These are phyloP conservation scores for Lota lota DNA, from an alignment of 2,113 vertebrate genomes.

Conservation along the genomic window DNA sequence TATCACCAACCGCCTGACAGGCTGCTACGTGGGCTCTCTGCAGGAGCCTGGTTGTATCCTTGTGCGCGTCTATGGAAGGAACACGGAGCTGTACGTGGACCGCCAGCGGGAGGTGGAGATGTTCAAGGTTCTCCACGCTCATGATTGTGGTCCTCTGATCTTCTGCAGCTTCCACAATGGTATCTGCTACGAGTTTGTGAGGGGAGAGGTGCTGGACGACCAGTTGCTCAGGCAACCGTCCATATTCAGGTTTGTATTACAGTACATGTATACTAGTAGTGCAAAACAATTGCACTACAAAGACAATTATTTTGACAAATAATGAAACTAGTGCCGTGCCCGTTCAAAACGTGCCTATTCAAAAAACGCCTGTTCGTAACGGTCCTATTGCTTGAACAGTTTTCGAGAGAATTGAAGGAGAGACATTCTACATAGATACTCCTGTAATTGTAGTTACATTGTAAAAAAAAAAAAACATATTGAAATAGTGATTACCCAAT, in stretches of 20 bases:
- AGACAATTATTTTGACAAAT: too few relatives aligned
- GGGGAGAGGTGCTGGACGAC: constrained; percentile 66
- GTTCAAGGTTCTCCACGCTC: constrained; percentile 64
- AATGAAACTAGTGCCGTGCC: too few relatives aligned
- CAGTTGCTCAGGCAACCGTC: constrained; percentile 63
- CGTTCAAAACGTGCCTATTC: too few relatives aligned
- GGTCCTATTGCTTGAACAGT: too few relatives aligned
- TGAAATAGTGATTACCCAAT: too few relatives aligned
- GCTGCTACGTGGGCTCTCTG: constrained; percentile 65
- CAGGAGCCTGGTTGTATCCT: constrained; percentile 62
- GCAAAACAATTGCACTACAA: too few relatives aligned
- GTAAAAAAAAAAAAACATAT: too few relatives aligned
- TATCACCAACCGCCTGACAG: constrained; percentile 76
- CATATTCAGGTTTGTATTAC: constrained; percentile 69
- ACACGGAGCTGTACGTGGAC: constrained; percentile 73
- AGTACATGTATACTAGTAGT: too few relatives aligned
- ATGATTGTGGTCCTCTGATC: constrained; percentile 70
- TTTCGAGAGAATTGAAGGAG: too few relatives aligned
- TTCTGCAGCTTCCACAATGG: constrained; percentile 79
- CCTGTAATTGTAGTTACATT: too few relatives aligned
- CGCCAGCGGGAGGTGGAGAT: constrained; percentile 69
- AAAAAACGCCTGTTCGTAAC: too few relatives aligned
- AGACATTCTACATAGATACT: too few relatives aligned
- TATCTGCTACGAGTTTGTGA: constrained; percentile 76
- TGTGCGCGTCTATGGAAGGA: constrained; percentile 70